Evolutionary conservation across 2,797 vertebrate species (phyloP), one percentile per base, ranked within the genome.

Genomic region (Spea hammondii): DNA sequence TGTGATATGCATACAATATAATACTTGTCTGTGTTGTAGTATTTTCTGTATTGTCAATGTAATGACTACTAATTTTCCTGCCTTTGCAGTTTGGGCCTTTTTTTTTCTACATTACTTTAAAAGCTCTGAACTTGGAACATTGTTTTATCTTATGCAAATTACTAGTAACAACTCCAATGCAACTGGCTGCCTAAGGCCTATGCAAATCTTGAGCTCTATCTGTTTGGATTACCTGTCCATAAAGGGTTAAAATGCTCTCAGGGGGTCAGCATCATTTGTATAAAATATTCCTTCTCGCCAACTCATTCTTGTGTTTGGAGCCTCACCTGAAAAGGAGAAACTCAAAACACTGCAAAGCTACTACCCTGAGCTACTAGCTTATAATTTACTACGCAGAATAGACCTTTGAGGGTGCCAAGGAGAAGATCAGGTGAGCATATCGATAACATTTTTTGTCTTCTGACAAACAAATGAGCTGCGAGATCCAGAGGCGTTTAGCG

Each of bases 111-210:
- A 0, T 4, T 13, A 77, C 53, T 69, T 69, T 72, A 72, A 77
- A 81, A 72, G 64, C 87, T 89, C 89, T 84, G 87, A 87, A 85
- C 85, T 88, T 89, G 86, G 76, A 84, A 87, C 86, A 90, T 91
- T 94, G 92, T 93, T n/a, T n/a, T 93, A 91, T 92, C 91, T 93
- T 93, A 94, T 94, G 92, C 93, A 94, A 94, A 94, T 81, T 62
- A 9, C 11, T 32, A 60, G 5, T 74, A 72, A 83, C 65, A 82
- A 84, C 83, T 84, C 86, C 85, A 82, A 88, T 88, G 88, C 87
- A 90, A 93, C 93, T 92, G 93, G 91, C 87, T 86, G 74, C 86
- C 87, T 83, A 53, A 82, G 87, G 90, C 86, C 83, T 87, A 94
- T 93, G 91, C 90, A 92, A 92, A 90, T 91, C 8, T 74, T 32